A percentile compares a stretch with the other conserved stretches of the same genome.
These are phyloP conservation scores for Rhinichthys osculus DNA, from an alignment of 2,797 vertebrate genomes.

Conservation along the genomic window DNA sequence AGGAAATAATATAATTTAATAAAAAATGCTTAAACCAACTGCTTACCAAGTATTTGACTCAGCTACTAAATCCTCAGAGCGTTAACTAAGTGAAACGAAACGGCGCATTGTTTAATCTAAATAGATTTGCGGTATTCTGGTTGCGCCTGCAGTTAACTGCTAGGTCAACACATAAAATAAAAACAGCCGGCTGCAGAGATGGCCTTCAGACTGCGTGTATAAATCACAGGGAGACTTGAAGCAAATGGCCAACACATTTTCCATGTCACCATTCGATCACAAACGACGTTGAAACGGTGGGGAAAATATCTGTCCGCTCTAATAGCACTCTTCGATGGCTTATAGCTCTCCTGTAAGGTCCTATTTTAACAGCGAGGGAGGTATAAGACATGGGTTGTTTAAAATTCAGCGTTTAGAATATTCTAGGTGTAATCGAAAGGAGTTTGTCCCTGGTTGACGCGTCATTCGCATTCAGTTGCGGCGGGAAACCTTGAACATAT, in stretches of 20 bases:
- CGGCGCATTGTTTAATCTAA: background rate
- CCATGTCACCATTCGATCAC: conserved; percentile 49
- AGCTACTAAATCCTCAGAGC: background rate
- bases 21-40: background rate
- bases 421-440: conserved; percentile 11
- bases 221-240: conserved; percentile 32
- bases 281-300: background rate
- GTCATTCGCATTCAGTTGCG: background rate
- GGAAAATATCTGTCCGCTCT: background rate
- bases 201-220: conserved; percentile 45
- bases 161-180: conserved; percentile 52
- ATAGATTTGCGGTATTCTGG: conserved; percentile 31
- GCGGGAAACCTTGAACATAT: conserved; percentile 26
- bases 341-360: background rate
- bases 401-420: background rate
- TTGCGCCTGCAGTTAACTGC: conserved; percentile 38
- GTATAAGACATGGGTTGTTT: background rate
- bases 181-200: conserved; percentile 33
- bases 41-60: background rate
- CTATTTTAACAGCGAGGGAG: background rate
- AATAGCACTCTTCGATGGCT: background rate
- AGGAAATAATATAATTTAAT: background rate
- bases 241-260: conserved; percentile 46
- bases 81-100: conserved; percentile 4
- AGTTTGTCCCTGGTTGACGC: background rate